phyloP scores from a whole-genome alignment of 2,113 vertebrate species.

The Ceyx cyanopectus region DNA sequence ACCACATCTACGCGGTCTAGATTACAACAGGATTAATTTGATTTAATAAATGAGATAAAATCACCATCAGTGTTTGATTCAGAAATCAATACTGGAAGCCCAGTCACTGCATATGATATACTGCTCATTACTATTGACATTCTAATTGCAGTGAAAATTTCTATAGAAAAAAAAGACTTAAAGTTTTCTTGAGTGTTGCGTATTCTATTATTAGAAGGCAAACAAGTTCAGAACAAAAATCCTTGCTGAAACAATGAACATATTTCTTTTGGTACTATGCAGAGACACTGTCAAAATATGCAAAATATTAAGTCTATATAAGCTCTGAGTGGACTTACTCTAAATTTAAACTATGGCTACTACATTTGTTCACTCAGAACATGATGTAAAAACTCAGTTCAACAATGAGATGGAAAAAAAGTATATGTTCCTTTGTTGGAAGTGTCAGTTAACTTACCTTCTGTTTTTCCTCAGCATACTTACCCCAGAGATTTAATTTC shows the following conservation, averaged over 20 bases:
- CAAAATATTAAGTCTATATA: neutral
- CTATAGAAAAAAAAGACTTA: neutral
- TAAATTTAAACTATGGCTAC: conserved; percentile 11
- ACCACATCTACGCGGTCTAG: neutral
- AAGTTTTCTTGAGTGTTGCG: neutral
- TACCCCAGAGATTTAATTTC: neutral
- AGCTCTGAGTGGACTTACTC: neutral
- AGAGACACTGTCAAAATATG: neutral
- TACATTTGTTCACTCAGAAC: neutral
- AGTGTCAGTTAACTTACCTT: conserved; percentile 18
- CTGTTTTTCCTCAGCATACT: neutral
- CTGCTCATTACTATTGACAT: neutral
- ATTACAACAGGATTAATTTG: neutral
- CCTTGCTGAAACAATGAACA: neutral
- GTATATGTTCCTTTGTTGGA: neutral
- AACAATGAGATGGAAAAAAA: conserved; percentile 13
- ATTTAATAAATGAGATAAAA: neutral
- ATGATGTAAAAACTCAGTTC: conserved; percentile 1
- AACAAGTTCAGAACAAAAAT: neutral
- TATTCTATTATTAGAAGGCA: neutral
- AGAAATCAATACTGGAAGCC: neutral
- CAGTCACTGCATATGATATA: neutral
- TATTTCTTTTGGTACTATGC: neutral
- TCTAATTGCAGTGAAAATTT: neutral
- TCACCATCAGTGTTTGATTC: neutral